Evolutionary conservation across 35 echinoderm and acorn worm genomes (phyloP), one percentile per base, ranked within the genome.

Genomic region (Eucidaris tribuloides): DNA sequence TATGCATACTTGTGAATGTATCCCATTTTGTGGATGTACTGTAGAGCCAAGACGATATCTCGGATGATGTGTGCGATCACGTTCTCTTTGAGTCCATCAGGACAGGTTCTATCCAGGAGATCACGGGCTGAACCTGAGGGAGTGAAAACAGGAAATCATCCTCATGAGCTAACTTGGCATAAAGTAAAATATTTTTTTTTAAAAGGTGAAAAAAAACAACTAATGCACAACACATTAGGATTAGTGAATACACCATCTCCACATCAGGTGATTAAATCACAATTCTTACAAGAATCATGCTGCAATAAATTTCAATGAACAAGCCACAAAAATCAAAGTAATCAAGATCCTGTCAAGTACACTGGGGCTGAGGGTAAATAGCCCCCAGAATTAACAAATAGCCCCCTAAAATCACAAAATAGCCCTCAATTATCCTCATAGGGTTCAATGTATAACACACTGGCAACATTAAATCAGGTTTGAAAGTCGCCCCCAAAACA

Each of bases 21-120:
- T 34, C 94, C 90, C 94, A 97, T 97, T 29, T 81, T 80, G 50
- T 97, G 94, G 19, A 97, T 86, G 65, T 97, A 97, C 68, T 86
- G 76, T 24, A 97, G 54, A 59, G 89, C 94, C 31, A 71, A 29
- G 4, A 97, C 72, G 32, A 89, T 57, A 89, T 97, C 94, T 34
- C 88, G 76, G 11, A 97, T 56, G 22, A 97, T 92, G 25, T 88
- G 65, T n/a, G 94, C 85, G 29, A 97, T 97, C 20, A 86, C 86
- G 23, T 81, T 70, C 84, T 97, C 94, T 61, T 68, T 77, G 37
- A 97, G 58, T n/a, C 94, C 94, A 86, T 97, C 89, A 44, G 89
- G 89, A 82, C 84, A 97, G 46, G 79, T 77, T 25, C 84, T 83
- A 63, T 92, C 94, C 1, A 97, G 52, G 34, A 97, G 36, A 76